These are phyloP conservation scores for Argopecten irradians DNA, from an alignment of 1,140 invertebrate genomes.

Conservation along the genomic window DNA sequence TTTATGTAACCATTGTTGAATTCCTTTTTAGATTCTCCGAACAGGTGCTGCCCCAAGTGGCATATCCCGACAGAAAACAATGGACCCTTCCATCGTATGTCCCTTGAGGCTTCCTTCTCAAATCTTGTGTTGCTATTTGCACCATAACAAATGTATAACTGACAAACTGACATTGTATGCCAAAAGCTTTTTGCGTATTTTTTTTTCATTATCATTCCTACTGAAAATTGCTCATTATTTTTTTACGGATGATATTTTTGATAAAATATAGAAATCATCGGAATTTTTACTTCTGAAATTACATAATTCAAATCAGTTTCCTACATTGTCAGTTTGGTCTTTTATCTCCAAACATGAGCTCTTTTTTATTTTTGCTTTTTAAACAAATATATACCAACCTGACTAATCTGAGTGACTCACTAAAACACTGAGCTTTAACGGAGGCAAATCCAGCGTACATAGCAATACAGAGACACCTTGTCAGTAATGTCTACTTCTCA, in stretches of 20 bases:
- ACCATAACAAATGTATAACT: not conserved
- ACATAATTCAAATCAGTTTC: not conserved
- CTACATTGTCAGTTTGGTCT: slow-evolving; percentile 6
- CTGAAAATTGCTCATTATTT: not conserved
- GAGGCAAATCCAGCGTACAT: not conserved
- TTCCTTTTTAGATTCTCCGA: not conserved
- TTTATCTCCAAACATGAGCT: not conserved
- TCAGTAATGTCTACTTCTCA: not conserved
- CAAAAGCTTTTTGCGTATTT: not conserved
- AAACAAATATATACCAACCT: not conserved
- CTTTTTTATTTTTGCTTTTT: not conserved
- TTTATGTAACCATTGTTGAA: not conserved
- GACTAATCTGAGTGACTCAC: not conserved
- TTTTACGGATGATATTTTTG: not conserved
- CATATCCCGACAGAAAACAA: not conserved
- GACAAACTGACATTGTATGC: not conserved
- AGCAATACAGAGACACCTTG: not conserved
- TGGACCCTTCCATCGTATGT: not conserved
- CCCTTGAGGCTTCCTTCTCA: not conserved
- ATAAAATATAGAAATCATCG: too few relatives aligned
- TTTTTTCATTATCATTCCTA: not conserved
- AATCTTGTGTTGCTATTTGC: not conserved
- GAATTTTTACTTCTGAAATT: not conserved
- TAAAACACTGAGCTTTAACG: not conserved
- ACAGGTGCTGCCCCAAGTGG: not conserved